phyloP scores from a whole-genome alignment of 1,140 invertebrate genomes.

The Olivierus martensii region DNA sequence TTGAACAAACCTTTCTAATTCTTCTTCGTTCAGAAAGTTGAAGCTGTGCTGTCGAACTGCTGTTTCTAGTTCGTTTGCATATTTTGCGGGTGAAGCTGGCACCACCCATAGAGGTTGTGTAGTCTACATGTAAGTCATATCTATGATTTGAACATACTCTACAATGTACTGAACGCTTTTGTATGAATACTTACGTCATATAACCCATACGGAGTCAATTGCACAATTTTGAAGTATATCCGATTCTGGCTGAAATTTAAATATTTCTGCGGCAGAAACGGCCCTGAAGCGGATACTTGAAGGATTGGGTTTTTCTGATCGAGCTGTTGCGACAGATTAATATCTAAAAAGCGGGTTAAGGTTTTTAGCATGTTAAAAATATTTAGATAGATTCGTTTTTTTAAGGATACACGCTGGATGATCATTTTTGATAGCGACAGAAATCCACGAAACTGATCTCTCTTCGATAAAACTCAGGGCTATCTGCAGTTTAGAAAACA shows the following conservation, averaged over 20 bases:
- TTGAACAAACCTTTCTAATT: not conserved
- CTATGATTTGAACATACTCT: no score
- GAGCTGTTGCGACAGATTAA: not conserved
- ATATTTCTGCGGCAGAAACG: conserved; percentile 8
- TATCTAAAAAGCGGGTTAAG: not conserved
- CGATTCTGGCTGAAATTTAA: conserved; percentile 2
- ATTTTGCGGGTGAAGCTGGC: conserved; percentile 1
- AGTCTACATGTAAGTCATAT: not conserved
- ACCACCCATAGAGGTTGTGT: conserved; percentile 1
- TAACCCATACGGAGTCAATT: conserved; percentile 2
- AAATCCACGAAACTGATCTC: conserved; percentile 13
- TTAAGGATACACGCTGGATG: conserved; percentile 14
- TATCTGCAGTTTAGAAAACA: conserved; percentile 11
- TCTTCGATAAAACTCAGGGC: conserved; percentile 17
- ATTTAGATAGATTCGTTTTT: not conserved
- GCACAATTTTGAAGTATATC: conserved; percentile 12
- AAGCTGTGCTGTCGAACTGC: not conserved
- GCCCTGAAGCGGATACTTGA: conserved; percentile 3
- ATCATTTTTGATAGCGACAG: conserved; percentile 11
- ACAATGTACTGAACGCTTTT: no score
- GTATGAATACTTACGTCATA: not conserved
- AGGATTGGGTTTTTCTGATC: conserved; percentile 1
- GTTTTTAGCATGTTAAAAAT: not conserved
- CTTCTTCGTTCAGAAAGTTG: not conserved
- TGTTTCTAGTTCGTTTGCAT: not conserved